Percentiles rank a stretch among this genome's conserved stretches.
Conservation (phyloP, 2,113 vertebrate species). For the Pantherophis guttatus region DNA sequence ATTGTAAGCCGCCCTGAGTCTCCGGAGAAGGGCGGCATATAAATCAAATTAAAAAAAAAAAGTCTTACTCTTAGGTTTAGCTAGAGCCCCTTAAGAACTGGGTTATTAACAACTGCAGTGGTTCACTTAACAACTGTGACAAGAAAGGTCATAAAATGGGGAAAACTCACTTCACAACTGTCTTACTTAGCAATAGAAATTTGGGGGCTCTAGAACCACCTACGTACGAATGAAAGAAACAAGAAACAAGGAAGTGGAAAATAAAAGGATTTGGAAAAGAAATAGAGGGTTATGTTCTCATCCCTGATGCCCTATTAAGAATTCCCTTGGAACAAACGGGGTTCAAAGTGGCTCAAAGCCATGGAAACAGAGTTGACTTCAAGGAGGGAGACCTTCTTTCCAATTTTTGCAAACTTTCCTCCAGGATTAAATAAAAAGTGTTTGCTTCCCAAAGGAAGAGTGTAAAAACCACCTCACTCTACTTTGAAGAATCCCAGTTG, state of each 20-base stretch:
- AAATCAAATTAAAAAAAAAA: too few relatives aligned
- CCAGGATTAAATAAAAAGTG: not conserved
- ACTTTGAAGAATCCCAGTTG: not conserved
- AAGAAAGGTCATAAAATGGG: not conserved
- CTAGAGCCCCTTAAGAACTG: not conserved
- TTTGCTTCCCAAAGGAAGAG: not conserved
- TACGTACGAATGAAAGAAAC: not conserved
- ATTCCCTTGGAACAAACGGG: not conserved
- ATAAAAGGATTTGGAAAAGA: not conserved
- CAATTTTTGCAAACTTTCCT: not conserved
- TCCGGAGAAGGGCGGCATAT: too few relatives aligned
- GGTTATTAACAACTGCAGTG: not conserved
- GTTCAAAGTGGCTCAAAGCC: not conserved
- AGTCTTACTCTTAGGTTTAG: too few relatives aligned
- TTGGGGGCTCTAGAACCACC: not conserved
- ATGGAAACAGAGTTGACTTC: not conserved
- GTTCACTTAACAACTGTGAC: too few relatives aligned
- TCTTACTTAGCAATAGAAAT: not conserved
- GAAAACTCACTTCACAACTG: not conserved
- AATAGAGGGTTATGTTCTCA: not conserved
- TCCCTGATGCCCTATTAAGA: not conserved
- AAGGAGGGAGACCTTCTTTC: not conserved
- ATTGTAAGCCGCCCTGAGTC: too few relatives aligned
- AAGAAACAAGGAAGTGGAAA: not conserved
- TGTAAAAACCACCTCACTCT: not conserved